Evolutionary conservation across 2,797 vertebrate genomes (phyloP), one percentile per base, ranked within the genome.

Genomic region (Gymnothorax javanicus): DNA sequence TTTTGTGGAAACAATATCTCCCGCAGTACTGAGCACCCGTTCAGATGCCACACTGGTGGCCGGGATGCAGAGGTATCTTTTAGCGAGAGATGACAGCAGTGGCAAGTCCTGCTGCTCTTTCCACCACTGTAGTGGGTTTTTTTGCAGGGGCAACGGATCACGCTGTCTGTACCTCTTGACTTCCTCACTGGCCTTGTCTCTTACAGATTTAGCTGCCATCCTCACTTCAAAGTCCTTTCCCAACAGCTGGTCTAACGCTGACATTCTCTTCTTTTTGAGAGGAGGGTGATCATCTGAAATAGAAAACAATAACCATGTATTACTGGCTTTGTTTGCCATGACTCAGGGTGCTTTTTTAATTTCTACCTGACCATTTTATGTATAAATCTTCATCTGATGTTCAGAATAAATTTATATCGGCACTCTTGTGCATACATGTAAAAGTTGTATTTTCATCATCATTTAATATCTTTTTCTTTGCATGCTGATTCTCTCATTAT

Each of bases 241-340:
- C 8, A 73, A 73, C 69, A 73, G 69, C 69, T 73, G 69, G 69
- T 73, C 69, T 27, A 73, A 27, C 33, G 69, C 25, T 33, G 69
- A n/a, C 69, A 73, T 27, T 73, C n/a, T 73, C 33, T 73, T 73
- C 69, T 73, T 73, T 73, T 73, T 73, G 69, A 7, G 9, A 73
- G 69, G 69, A 73, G 69, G 69, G 69, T 27, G n/a, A 73, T 73
- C 69, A 73, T 73, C n/a, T 33, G 69, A 73, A 73, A 73, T 73
- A 73, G n/a, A 73, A 73, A 73, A 73, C 69, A 73, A 73, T 73
- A 27, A 33, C 69, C 33, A 23, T 67, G n/a, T 67, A 67, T 67
- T 67, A 67, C 64, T n/a, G 20, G 64, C 5, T 67, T 67, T 67
- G 64, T 67, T 67, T 67, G 64, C 64, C 64, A 67, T 67, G 64